phyloP scores from a whole-genome alignment of 2,888 invertebrate species.

The Calameuta filiformis region DNA sequence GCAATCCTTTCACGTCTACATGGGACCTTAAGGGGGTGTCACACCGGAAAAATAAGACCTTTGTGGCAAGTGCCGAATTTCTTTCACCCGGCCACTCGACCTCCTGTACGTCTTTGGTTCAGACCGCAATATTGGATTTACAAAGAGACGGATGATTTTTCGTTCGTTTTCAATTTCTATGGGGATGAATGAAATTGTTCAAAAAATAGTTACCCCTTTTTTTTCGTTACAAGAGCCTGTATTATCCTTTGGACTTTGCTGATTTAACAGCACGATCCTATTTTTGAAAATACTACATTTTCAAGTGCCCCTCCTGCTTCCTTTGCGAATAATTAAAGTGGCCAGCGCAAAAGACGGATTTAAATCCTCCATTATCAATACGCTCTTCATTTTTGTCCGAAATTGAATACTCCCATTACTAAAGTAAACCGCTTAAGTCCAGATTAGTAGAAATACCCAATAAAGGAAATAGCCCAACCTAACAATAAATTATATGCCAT shows the following conservation, averaged over 20 bases:
- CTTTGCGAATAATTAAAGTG: not conserved
- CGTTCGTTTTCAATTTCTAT: not conserved
- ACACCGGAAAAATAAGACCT: slow-evolving; percentile 32
- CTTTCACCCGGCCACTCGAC: slow-evolving; percentile 9
- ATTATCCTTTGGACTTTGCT: not conserved
- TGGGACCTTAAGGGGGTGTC: slow-evolving; percentile 9
- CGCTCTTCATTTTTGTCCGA: not conserved
- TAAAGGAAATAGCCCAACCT: not conserved
- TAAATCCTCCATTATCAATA: not conserved
- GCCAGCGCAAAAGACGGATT: not conserved
- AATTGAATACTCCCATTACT: not conserved
- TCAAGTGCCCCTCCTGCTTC: not conserved
- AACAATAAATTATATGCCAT: not conserved
- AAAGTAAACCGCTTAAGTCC: not conserved
- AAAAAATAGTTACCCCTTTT: not conserved
- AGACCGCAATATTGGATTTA: not conserved
- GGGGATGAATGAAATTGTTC: not conserved
- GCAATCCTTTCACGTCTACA: slow-evolving; percentile 20
- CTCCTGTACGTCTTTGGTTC: not conserved
- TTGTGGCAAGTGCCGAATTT: slow-evolving; percentile 28
- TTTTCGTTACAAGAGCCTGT: not conserved
- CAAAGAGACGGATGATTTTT: not conserved
- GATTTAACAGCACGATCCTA: not conserved
- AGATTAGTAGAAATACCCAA: not conserved
- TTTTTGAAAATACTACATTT: not conserved